Conservation (phyloP, 2,113 vertebrate species). For the Ceyx melanurus region DNA sequence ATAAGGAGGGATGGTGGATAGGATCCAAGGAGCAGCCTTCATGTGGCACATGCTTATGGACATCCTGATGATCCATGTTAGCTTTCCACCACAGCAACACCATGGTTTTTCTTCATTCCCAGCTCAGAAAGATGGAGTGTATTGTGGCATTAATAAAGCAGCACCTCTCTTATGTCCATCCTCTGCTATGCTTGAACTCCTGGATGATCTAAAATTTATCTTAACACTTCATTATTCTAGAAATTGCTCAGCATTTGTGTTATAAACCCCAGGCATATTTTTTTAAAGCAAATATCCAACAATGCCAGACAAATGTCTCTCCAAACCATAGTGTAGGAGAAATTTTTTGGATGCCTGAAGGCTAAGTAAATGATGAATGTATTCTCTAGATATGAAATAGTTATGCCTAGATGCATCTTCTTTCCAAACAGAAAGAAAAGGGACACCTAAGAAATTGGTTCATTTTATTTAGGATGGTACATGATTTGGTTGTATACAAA, state of each 20-base stretch:
- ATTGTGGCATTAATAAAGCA: background rate
- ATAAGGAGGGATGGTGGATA: background rate
- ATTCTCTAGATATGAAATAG: background rate
- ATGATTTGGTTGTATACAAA: background rate
- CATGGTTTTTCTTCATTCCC: background rate
- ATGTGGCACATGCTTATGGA: background rate
- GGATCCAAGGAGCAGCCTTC: background rate
- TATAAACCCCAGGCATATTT: background rate
- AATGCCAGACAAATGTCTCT: background rate
- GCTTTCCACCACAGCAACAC: background rate
- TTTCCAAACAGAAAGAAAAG: background rate
- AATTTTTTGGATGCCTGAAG: background rate
- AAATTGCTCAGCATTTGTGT: background rate
- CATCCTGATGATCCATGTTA: background rate
- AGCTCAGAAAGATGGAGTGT: background rate
- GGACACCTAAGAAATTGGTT: background rate
- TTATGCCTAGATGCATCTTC: background rate
- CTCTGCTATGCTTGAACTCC: background rate
- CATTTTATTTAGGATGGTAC: background rate
- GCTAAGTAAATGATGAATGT: background rate
- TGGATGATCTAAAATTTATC: background rate
- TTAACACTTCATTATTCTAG: background rate
- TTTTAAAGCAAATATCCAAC: background rate
- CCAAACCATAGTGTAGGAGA: background rate
- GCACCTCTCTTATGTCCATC: background rate